Conservation (phyloP, 1,140 invertebrate species). For the Drosophila nigromelanica region DNA sequence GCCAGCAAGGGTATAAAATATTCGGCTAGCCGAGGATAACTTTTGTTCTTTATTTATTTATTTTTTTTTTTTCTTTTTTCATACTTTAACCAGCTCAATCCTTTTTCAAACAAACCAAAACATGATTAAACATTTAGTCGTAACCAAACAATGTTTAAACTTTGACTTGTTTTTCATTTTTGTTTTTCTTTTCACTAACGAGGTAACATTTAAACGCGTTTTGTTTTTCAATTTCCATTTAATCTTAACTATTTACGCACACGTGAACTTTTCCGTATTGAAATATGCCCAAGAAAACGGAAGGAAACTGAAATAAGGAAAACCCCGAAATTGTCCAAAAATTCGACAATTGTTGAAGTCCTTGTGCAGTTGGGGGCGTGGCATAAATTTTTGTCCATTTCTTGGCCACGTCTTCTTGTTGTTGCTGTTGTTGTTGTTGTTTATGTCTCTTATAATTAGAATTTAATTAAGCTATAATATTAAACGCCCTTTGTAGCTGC, state of each 20-base stretch:
- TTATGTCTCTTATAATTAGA: conserved; percentile 61
- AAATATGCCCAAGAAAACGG: background rate
- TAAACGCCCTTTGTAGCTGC: conserved; percentile 38
- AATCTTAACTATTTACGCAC: conserved; percentile 35
- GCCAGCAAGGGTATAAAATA: background rate
- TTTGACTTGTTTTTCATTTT: conserved; percentile 13
- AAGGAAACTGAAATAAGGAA: background rate
- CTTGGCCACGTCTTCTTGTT: conserved; percentile 16
- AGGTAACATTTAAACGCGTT: conserved; percentile 83
- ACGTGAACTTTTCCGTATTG: conserved; percentile 20
- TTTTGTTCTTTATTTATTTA: background rate
- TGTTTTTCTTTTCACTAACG: conserved; percentile 67
- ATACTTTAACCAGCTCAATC: conserved; percentile 62
- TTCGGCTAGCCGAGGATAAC: background rate
- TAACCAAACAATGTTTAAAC: conserved; percentile 57
- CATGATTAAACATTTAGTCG: too few species aligned
- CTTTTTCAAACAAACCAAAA: conserved; percentile 46
- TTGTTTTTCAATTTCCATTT: conserved; percentile 57
- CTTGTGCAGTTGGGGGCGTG: too few species aligned
- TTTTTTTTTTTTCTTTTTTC: background rate
- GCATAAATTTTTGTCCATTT: too few species aligned
- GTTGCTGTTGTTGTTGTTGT: conserved; percentile 38
- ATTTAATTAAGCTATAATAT: conserved; percentile 77
- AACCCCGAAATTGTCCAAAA: background rate
- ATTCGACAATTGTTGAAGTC: too few species aligned